phyloP scores from a whole-genome alignment of 2,888 invertebrate species.

The Lapara coniferarum region DNA sequence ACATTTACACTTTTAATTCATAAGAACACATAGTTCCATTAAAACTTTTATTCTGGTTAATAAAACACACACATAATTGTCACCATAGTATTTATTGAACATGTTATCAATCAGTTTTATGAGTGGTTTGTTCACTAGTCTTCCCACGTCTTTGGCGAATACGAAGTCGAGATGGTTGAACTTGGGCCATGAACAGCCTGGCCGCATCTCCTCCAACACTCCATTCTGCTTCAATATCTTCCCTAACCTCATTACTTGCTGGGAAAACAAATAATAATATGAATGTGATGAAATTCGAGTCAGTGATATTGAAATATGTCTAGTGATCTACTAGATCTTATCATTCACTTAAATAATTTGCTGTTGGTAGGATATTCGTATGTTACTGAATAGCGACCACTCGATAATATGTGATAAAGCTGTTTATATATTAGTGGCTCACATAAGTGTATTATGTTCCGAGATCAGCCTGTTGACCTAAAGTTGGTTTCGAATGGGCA shows the following conservation, averaged over 20 bases:
- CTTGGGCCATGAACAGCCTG: conserved; percentile 68
- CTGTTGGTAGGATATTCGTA: too few species aligned
- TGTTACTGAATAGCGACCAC: not conserved
- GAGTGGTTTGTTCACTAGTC: conserved; percentile 63
- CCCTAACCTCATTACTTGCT: conserved; percentile 70
- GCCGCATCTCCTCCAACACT: conserved; percentile 55
- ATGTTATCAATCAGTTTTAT: conserved; percentile 55
- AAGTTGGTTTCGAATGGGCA: too few species aligned
- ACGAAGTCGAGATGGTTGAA: conserved; percentile 78
- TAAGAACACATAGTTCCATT: too few species aligned
- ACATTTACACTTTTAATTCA: too few species aligned
- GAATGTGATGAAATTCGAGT: not conserved
- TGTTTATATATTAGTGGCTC: too few species aligned
- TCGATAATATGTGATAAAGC: too few species aligned
- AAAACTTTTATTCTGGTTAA: too few species aligned
- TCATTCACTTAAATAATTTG: too few species aligned
- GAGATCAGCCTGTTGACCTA: too few species aligned
- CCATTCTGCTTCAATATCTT: conserved; percentile 56
- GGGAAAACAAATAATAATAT: conserved; percentile 37
- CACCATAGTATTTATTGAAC: conserved; percentile 63
- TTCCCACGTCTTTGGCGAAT: conserved; percentile 72
- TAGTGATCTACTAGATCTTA: too few species aligned
- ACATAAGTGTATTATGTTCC: too few species aligned
- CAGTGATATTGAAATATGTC: too few species aligned
- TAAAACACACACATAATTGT: conserved; percentile 37